Evolutionary conservation across 2,888 invertebrate species (phyloP), one percentile per base, ranked within the genome.

Genomic region (Andricus quercusramuli): DNA sequence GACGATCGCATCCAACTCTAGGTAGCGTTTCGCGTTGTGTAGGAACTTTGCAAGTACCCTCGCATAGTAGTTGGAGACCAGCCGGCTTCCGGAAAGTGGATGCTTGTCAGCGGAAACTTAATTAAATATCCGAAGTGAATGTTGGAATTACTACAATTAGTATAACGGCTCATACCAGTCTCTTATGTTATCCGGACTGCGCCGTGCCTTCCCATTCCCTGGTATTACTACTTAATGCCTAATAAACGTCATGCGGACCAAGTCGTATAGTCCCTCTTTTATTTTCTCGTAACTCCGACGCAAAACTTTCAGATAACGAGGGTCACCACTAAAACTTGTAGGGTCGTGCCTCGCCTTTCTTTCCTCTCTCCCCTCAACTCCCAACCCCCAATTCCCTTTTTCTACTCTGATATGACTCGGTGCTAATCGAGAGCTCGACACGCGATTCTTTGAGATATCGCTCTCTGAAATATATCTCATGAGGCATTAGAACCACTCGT

Each of bases 51-150:
- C 56, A 74, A 74, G 74, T 74, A 74, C n/a, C 22, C 67, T 67
- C 59, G 59, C 59, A 22, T 59, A 59, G 29, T 79, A 77, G 77
- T 56, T 76, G 74, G 80, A 68, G 74, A 74, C 68, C 79, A 79
- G 80, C 74, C 79, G 83, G 83, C 82, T 85, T 83, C 87, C 84
- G 87, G 86, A 88, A 87, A 89, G 89, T 90, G 88, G 90, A 91
- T 90, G 89, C 90, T 91, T 91, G 91, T 91, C 91, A 90, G 90
- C 90, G 88, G 91, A 92, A 92, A 92, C 92, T 92, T 92, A 92
- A 92, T 92, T 92, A 92, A 92, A 92, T 92, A 92, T 92, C 92
- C 90, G 91, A 92, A 91, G 91, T 91, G 92, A 91, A 92, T 90
- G 89, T 89, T 88, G 89, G 89, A 92, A 92, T 92, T 92, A 92